phyloP scores from a whole-genome alignment of 2,888 invertebrate species.

The Phoenoteleia sp. region DNA sequence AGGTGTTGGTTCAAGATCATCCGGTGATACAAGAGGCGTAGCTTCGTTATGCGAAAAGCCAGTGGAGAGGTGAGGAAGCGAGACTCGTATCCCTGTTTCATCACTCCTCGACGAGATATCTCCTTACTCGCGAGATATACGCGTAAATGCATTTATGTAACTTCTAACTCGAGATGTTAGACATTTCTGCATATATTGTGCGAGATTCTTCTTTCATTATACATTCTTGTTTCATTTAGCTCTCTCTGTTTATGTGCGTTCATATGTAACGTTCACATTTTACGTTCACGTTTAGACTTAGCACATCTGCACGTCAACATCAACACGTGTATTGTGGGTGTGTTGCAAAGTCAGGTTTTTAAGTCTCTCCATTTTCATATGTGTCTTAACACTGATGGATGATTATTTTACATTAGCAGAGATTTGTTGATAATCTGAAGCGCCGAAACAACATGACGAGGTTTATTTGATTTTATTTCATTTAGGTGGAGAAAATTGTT shows the following conservation, averaged over 20 bases:
- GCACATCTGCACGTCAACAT: slow-evolving; percentile 35
- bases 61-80: slow-evolving; percentile 66
- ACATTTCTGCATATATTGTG: slow-evolving; percentile 59
- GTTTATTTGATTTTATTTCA: too few species aligned
- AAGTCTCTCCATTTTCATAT: too few species aligned
- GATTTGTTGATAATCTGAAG: too few species aligned
- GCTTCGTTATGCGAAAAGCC: slow-evolving; percentile 68
- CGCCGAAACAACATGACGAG: too few species aligned
- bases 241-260: slow-evolving; percentile 35
- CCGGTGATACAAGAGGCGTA: slow-evolving; percentile 80
- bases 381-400: too few species aligned
- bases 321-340: background rate
- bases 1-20: slow-evolving; percentile 86
- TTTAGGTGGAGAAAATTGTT: too few species aligned
- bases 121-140: slow-evolving; percentile 63
- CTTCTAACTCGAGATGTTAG: slow-evolving; percentile 65
- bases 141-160: slow-evolving; percentile 73
- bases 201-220: slow-evolving; percentile 65
- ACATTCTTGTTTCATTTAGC: slow-evolving; percentile 62
- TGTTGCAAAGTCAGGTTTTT: background rate
- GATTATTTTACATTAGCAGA: too few species aligned
- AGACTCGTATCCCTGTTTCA: slow-evolving; percentile 74
- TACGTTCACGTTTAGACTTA: slow-evolving; percentile 53
- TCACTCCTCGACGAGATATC: slow-evolving; percentile 72
- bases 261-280: slow-evolving; percentile 58